These are phyloP conservation scores for Lytechinus pictus DNA, from an alignment of 35 echinoderm and acorn worm genomes.

Conservation along the genomic window DNA sequence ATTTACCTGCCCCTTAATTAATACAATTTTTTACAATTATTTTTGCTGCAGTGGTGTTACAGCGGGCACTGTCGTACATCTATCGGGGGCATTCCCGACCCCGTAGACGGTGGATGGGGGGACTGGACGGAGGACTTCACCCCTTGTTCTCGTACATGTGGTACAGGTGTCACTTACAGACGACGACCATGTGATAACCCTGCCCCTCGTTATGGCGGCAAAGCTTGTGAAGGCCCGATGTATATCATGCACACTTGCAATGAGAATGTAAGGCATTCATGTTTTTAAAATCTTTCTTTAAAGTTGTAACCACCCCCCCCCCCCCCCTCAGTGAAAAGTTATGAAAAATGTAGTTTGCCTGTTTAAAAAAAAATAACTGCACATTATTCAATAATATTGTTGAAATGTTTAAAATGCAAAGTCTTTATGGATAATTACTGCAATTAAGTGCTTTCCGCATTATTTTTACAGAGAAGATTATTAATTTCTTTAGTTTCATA, in stretches of 20 bases:
- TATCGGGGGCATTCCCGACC: background rate
- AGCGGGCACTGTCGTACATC: background rate
- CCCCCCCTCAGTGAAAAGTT: too few relatives aligned
- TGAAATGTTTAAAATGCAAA: too few relatives aligned
- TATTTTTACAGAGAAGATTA: too few relatives aligned
- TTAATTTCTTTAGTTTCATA: too few relatives aligned
- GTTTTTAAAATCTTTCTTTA: background rate
- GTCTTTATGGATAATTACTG: too few relatives aligned
- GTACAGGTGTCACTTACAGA: background rate
- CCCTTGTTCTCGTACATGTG: constrained; percentile 16
- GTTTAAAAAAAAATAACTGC: too few relatives aligned
- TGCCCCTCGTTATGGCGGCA: background rate
- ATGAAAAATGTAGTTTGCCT: too few relatives aligned
- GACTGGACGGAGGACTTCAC: background rate
- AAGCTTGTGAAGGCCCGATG: background rate
- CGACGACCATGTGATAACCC: background rate
- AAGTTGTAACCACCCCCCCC: too few relatives aligned
- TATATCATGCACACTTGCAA: background rate
- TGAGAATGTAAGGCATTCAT: background rate
- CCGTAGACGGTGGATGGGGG: background rate
- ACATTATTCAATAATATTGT: too few relatives aligned
- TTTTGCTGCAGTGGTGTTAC: constrained; percentile 34
- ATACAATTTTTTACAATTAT: background rate
- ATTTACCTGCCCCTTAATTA: background rate
- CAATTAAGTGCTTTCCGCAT: too few relatives aligned